phyloP scores from a whole-genome alignment of 2,113 vertebrate species.

The Apodemus sylvaticus region DNA sequence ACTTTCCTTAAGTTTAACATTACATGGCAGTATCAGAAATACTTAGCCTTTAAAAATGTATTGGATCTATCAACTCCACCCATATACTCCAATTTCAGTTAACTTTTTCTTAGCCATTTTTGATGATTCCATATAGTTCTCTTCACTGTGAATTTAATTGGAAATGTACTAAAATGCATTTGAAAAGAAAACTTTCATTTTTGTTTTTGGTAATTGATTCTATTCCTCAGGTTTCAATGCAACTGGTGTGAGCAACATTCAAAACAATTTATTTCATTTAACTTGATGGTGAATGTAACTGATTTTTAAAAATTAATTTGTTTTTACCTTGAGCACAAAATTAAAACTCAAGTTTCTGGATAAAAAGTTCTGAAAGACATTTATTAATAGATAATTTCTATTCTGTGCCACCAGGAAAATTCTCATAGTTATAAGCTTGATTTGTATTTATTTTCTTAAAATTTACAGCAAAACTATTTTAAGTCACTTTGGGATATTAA shows the following conservation, averaged over 20 bases:
- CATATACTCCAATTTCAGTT: neutral
- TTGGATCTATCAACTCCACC: neutral
- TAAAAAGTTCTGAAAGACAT: neutral
- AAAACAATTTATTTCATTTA: neutral
- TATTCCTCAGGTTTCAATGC: neutral
- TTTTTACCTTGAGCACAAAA: neutral
- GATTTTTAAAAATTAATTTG: neutral
- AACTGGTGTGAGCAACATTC: neutral
- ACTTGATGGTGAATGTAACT: neutral
- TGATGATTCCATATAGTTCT: neutral
- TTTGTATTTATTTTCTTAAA: neutral
- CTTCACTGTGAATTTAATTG: neutral
- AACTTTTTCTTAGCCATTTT: neutral
- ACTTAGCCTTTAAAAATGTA: neutral
- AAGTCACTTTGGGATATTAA: neutral
- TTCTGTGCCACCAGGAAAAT: neutral
- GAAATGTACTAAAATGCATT: neutral
- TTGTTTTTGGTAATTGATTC: neutral
- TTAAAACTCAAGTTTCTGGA: constrained; percentile 3
- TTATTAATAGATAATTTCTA: constrained; percentile 14
- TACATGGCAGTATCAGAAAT: neutral
- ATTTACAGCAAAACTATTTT: constrained; percentile 46
- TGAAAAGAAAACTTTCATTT: neutral
- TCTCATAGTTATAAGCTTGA: neutral
- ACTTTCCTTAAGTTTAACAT: neutral